These are phyloP conservation scores for Sebastes wilsoni DNA, from an alignment of 2,797 vertebrate genomes.

Conservation along the genomic window DNA sequence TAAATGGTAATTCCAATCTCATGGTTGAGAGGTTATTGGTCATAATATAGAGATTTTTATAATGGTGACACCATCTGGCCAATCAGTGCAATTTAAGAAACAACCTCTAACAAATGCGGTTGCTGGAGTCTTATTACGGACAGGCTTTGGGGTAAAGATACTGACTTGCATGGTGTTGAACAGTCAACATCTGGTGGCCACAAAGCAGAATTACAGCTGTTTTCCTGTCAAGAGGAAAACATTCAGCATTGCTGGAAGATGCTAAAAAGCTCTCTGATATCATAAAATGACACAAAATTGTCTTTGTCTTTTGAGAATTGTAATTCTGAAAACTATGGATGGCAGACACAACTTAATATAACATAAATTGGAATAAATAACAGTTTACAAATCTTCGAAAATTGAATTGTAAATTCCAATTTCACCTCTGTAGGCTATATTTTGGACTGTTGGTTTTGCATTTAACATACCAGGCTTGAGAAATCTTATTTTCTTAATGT, in stretches of 20 bases:
- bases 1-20: no score
- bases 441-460: background rate
- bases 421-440: background rate
- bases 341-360: background rate
- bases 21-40: no score
- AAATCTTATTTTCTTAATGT: background rate
- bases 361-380: background rate
- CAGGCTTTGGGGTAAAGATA: no score
- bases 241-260: background rate
- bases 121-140: background rate
- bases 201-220: background rate
- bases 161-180: no score
- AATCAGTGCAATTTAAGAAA: no score
- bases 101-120: no score
- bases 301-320: background rate
- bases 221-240: background rate
- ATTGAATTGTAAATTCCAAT: background rate
- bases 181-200: no score
- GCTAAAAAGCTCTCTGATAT: background rate
- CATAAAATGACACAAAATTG: background rate
- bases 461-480: background rate
- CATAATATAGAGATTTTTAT: no score
- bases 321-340: background rate
- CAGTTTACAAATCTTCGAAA: background rate
- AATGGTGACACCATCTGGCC: no score